Conservation (phyloP, 64 coral and sea anemone species). For the Acropora yongei region DNA sequence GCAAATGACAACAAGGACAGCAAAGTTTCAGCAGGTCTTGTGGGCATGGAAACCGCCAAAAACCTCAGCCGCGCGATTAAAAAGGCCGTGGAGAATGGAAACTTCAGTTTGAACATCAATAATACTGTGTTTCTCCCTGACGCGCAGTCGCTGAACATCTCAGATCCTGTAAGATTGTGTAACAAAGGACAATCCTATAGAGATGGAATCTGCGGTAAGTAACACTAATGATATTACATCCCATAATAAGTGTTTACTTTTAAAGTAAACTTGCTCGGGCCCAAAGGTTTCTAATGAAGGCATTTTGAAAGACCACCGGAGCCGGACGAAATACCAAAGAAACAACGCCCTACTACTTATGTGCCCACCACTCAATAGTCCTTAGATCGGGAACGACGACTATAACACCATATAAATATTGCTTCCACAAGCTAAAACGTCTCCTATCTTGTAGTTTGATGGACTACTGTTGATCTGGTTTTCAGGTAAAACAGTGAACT, state of each 20-base stretch:
- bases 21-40: not conserved
- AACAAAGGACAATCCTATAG: conserved; percentile 29
- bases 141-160: conserved; percentile 14
- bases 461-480: not conserved
- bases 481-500: not conserved
- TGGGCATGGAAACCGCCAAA: not conserved
- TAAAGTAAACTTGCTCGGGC: not conserved
- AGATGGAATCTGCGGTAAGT: conserved; percentile 47
- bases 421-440: not conserved
- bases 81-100: conserved; percentile 35
- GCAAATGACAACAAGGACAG: not conserved
- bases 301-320: not conserved
- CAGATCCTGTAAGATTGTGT: conserved; percentile 5
- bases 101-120: conserved; percentile 29
- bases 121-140: conserved; percentile 9
- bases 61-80: conserved; percentile 22
- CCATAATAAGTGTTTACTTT: not conserved
- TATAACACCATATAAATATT: not conserved
- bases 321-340: not conserved
- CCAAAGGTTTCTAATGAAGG: not conserved
- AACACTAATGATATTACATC: not conserved
- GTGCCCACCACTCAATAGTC: not conserved
- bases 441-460: no score
- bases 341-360: not conserved
- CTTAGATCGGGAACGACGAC: not conserved